Conservation (phyloP, 2,113 vertebrate species). For the Eretmochelys imbricata region DNA sequence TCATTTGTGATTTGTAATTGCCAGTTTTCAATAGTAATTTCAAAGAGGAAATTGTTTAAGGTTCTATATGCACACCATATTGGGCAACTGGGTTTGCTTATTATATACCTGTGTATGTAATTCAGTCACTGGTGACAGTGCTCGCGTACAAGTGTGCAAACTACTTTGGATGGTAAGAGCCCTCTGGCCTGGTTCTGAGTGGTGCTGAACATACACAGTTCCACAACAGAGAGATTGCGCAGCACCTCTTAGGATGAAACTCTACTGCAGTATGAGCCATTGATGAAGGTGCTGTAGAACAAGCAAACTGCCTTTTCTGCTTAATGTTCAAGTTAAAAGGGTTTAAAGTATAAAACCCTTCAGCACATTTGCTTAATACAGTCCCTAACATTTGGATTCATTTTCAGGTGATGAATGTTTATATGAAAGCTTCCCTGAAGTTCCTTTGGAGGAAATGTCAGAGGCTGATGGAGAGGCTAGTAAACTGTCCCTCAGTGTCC, state of each 20-base stretch:
- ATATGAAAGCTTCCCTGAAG: slow-evolving; percentile 84
- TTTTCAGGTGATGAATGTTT: slow-evolving; percentile 88
- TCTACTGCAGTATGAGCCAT: not conserved
- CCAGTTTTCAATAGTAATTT: slow-evolving; percentile 58
- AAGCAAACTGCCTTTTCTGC: not conserved
- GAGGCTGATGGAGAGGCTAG: slow-evolving; percentile 82
- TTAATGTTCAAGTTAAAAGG: not conserved
- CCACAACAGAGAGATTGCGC: not conserved
- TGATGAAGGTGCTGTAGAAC: not conserved
- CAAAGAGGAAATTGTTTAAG: not conserved
- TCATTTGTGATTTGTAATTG: not conserved
- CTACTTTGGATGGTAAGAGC: slow-evolving; percentile 45
- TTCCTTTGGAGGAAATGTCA: slow-evolving; percentile 83
- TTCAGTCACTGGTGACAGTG: not conserved
- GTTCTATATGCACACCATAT: not conserved
- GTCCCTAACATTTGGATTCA: slow-evolving; percentile 54
- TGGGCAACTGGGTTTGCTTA: slow-evolving; percentile 40
- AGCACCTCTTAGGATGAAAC: not conserved
- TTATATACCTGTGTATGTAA: slow-evolving; percentile 57
- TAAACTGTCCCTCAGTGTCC: slow-evolving; percentile 72
- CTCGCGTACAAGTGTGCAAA: slow-evolving; percentile 38
- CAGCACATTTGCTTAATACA: not conserved
- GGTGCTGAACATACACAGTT: not conserved
- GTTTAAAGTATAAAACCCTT: slow-evolving; percentile 1
- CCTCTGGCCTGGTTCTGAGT: not conserved